A percentile compares a stretch with the other conserved stretches of the same genome.
These are phyloP conservation scores for Cyprinodon variegatus DNA, from an alignment of 2,113 vertebrate species.

Conservation along the genomic window DNA sequence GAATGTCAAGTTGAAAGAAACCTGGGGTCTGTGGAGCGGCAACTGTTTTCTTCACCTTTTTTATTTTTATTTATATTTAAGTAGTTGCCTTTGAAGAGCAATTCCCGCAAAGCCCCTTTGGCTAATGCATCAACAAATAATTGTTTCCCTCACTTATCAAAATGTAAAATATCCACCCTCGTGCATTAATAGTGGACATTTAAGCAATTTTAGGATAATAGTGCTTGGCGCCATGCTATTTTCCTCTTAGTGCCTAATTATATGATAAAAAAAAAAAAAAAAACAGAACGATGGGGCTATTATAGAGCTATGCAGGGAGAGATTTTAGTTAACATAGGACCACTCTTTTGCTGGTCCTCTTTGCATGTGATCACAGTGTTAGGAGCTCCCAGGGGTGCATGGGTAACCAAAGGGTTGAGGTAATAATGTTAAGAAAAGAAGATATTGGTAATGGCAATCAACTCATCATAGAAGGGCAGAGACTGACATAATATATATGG, in stretches of 20 bases:
- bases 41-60: conserved; percentile 39
- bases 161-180: conserved; percentile 51
- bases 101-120: conserved; percentile 27
- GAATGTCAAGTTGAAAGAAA: conserved; percentile 63
- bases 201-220: conserved; percentile 48
- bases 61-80: not conserved
- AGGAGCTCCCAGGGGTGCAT: conserved; percentile 61
- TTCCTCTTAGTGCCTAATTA: conserved; percentile 64
- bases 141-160: conserved; percentile 47
- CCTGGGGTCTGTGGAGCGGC: conserved; percentile 47
- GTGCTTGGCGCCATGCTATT: conserved; percentile 16
- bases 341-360: conserved; percentile 40
- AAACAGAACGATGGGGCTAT: conserved; percentile 54
- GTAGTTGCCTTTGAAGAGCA: conserved; percentile 48
- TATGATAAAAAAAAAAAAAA: conserved; percentile 3
- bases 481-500: conserved; percentile 63
- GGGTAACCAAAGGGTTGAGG: conserved; percentile 58
- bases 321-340: conserved; percentile 34
- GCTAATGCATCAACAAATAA: conserved; percentile 49
- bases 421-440: conserved; percentile 69
- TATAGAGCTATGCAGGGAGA: conserved; percentile 34
- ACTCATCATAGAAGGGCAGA: conserved; percentile 49
- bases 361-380: conserved; percentile 44
- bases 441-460: conserved; percentile 67
- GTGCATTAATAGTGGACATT: conserved; percentile 55